Evolutionary conservation across 2,797 vertebrate genomes (phyloP).

Genomic region (Crocodylus rhombifer): DNA sequence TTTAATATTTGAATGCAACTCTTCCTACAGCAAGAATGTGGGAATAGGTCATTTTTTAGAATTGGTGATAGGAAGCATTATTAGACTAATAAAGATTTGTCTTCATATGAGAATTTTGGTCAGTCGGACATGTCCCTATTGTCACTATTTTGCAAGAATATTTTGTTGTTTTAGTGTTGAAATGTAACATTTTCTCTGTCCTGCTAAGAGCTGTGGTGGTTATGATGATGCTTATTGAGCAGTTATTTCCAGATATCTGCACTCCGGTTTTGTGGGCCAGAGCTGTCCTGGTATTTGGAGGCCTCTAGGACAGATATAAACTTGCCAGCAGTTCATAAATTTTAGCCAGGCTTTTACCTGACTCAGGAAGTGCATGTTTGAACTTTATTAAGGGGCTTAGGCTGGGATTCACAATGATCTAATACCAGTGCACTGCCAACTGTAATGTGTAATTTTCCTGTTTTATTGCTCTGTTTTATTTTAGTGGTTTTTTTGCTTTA

Average conservation of each 20-base stretch:
- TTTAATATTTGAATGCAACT: not conserved
- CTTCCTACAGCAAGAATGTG: not conserved
- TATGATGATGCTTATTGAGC: not conserved
- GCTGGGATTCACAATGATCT: conserved; percentile 30
- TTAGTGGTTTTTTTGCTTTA: fast-evolving
- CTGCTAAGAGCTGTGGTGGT: not conserved
- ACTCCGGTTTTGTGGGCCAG: conserved; percentile 50
- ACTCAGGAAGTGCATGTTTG: conserved; percentile 55
- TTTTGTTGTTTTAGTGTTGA: not conserved
- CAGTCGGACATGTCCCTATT: not conserved
- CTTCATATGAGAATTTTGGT: not conserved
- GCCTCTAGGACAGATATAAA: conserved; percentile 52
- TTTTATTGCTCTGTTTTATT: fast-evolving
- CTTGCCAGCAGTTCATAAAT: conserved; percentile 65
- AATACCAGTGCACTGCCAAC: not conserved
- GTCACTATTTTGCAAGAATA: not conserved
- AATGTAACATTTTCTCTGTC: not conserved
- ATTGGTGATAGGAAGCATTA: too few relatives aligned
- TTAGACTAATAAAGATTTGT: too few relatives aligned
- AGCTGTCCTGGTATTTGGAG: conserved; percentile 59
- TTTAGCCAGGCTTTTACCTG: conserved; percentile 58
- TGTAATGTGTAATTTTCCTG: not conserved
- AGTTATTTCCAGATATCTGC: conserved; percentile 40
- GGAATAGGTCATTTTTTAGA: not conserved
- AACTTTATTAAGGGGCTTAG: conserved; percentile 42